These are phyloP conservation scores for Tetragnatha montana DNA, from an alignment of 2,888 invertebrate species.

Conservation along the genomic window DNA sequence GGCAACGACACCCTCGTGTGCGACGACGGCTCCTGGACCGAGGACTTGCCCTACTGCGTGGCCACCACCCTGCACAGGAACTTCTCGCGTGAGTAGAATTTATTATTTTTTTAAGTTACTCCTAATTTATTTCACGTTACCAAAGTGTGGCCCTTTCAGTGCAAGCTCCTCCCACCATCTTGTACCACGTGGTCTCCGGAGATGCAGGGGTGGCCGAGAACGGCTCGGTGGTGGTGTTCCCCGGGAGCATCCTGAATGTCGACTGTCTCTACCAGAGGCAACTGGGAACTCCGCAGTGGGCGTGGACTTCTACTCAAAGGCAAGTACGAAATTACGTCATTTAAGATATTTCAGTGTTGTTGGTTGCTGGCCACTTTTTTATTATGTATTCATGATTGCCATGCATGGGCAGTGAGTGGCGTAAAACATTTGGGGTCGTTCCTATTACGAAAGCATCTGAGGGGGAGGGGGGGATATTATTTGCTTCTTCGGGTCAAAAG, in stretches of 20 bases:
- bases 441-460: no score
- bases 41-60: constrained; percentile 87
- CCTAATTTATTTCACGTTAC: not conserved
- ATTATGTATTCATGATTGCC: not conserved
- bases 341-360: not conserved
- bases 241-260: constrained; percentile 86
- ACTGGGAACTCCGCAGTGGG: constrained; percentile 90
- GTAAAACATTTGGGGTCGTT: no score
- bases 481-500: no score
- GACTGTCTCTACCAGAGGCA: constrained; percentile 87
- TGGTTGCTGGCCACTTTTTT: not conserved
- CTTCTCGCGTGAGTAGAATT: constrained; percentile 84
- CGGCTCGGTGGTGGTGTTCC: constrained; percentile 87
- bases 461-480: no score
- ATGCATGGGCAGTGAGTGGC: no score
- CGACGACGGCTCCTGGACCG: constrained; percentile 88
- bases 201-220: constrained; percentile 75
- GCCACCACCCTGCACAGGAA: constrained; percentile 90
- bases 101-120: not conserved
- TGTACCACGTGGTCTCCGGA: constrained; percentile 72
- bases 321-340: not conserved
- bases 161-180: constrained; percentile 73
- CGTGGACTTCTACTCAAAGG: constrained; percentile 83
- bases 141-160: no score
- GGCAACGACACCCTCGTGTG: constrained; percentile 86